Conservation (phyloP, 2,888 invertebrate species). For the Andrena hattorfiana region DNA sequence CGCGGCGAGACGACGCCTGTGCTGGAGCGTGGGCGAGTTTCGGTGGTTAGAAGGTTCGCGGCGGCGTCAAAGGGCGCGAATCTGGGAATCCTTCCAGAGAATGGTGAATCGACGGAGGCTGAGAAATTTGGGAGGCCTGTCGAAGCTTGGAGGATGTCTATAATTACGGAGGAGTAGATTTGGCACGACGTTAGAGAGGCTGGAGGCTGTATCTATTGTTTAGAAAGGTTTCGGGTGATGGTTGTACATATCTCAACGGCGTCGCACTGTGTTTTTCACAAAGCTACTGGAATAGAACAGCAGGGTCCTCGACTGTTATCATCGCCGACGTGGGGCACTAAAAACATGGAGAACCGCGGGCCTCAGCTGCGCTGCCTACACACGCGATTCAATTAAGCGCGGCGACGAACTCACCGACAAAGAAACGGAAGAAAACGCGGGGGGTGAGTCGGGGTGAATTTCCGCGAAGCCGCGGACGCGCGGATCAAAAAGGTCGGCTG, state of each 20-base stretch:
- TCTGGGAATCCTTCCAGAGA: conserved; percentile 7
- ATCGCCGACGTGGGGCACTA: not conserved
- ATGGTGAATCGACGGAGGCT: conserved; percentile 4
- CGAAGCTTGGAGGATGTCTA: not conserved
- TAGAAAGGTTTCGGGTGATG: not conserved
- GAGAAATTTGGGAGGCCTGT: conserved; percentile 6
- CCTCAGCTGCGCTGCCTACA: conserved; percentile 3
- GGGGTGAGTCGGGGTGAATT: conserved; percentile 24
- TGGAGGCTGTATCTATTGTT: not conserved
- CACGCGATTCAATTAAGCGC: conserved; percentile 62
- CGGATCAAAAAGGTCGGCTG: conserved; percentile 50
- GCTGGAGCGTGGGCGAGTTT: conserved; percentile 17
- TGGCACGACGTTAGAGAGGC: not conserved
- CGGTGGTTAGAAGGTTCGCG: conserved; percentile 10
- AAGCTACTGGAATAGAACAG: not conserved
- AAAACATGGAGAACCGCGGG: not conserved
- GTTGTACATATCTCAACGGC: too few relatives aligned
- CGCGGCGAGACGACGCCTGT: conserved; percentile 21
- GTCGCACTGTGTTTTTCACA: not conserved
- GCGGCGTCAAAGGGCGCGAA: conserved; percentile 26
- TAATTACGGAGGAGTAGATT: not conserved
- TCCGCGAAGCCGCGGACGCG: conserved; percentile 39
- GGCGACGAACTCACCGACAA: conserved; percentile 27
- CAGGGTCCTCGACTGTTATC: not conserved
- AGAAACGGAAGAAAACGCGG: conserved; percentile 11